phyloP scores from a whole-genome alignment of 2,888 invertebrate genomes.

The Lysandra coridon region DNA sequence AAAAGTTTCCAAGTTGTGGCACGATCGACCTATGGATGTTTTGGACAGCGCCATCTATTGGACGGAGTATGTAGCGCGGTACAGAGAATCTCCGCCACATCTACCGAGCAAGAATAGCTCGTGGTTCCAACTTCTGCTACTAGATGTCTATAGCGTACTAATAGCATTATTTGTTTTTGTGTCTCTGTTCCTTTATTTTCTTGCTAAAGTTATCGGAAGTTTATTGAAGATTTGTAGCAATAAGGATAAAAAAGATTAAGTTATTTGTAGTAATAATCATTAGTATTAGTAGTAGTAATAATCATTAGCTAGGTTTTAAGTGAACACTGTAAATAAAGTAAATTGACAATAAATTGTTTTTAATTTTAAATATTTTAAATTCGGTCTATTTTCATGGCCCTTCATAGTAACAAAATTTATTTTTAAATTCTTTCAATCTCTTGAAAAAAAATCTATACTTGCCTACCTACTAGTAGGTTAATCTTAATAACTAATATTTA shows the following conservation, averaged over 20 bases:
- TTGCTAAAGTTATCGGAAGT: conserved; percentile 36
- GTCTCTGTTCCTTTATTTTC: conserved; percentile 41
- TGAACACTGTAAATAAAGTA: too few relatives aligned
- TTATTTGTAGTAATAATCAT: not conserved
- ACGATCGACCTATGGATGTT: conserved; percentile 77
- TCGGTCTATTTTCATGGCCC: too few relatives aligned
- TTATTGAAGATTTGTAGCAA: conserved; percentile 17
- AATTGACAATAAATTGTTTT: too few relatives aligned
- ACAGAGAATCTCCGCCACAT: conserved; percentile 58
- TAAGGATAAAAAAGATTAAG: conserved; percentile 6
- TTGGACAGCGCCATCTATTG: conserved; percentile 83
- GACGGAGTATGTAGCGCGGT: conserved; percentile 82
- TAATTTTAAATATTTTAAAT: too few relatives aligned
- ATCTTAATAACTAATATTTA: too few relatives aligned
- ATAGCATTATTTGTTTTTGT: conserved; percentile 40
- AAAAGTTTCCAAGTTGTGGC: conserved; percentile 72
- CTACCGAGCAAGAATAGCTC: conserved; percentile 50
- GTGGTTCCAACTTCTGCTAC: conserved; percentile 53
- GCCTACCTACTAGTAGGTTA: too few relatives aligned
- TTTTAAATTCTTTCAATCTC: too few relatives aligned
- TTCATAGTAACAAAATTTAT: too few relatives aligned
- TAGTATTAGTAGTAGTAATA: not conserved
- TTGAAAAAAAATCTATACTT: too few relatives aligned
- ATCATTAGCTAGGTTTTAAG: not conserved
- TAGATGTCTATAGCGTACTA: conserved; percentile 59